Conservation (phyloP, 2,113 vertebrate genomes). For the Sardina pilchardus region DNA sequence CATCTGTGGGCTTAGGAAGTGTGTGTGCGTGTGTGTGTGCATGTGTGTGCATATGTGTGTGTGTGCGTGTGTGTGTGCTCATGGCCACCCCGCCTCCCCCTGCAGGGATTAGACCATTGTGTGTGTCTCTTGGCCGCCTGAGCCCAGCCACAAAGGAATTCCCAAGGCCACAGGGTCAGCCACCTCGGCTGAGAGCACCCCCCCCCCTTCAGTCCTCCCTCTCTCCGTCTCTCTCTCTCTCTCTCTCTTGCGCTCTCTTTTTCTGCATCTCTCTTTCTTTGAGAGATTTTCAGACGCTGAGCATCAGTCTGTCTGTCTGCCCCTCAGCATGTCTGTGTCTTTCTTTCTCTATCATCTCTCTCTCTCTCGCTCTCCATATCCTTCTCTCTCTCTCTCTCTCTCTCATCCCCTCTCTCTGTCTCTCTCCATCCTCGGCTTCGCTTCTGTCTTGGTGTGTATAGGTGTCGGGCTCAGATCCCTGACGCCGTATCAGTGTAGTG, state of each 20-base stretch:
- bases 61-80: neutral
- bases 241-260: no score
- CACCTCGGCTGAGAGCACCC: slow-evolving; percentile 32
- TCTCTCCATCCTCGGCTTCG: neutral
- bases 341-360: no score
- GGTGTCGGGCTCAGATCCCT: neutral
- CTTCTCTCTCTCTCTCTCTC: neutral
- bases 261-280: neutral
- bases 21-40: neutral
- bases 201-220: neutral
- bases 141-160: slow-evolving; percentile 57
- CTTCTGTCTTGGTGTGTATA: neutral
- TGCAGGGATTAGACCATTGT: slow-evolving; percentile 49
- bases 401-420: neutral
- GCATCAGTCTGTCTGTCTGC: no score
- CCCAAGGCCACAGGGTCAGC: slow-evolving; percentile 55
- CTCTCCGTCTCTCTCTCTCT: neutral
- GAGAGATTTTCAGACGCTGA: no score
- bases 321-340: neutral
- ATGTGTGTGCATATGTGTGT: neutral
- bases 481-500: neutral
- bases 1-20: neutral
- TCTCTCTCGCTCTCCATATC: neutral
- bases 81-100: neutral
- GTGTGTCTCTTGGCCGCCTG: slow-evolving; percentile 46